Percentiles rank a stretch among this genome's conserved stretches.
phyloP scores from a whole-genome alignment of 2,113 vertebrate genomes.

The Sylvilagus bachmani region DNA sequence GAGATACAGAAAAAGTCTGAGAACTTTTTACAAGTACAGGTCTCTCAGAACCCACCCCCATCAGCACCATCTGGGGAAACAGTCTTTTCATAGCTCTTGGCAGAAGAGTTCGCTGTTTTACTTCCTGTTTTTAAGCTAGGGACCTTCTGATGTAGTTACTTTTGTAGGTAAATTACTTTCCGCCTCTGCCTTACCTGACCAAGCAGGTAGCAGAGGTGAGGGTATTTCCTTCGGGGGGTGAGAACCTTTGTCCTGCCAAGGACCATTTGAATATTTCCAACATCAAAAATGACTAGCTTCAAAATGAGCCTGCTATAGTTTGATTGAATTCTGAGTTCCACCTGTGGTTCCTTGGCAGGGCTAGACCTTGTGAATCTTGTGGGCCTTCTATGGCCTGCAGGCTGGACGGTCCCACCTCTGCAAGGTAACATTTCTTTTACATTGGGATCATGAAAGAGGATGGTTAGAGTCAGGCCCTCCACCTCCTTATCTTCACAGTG shows the following conservation, averaged over 20 bases:
- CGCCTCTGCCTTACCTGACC: background rate
- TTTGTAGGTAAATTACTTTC: slow-evolving; percentile 28
- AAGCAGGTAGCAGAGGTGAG: background rate
- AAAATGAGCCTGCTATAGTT: no score
- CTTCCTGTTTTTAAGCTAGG: slow-evolving; percentile 55
- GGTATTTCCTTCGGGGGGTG: background rate
- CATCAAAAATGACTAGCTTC: no score
- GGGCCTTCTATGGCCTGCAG: no score
- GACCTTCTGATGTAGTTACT: background rate
- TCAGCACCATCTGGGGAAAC: slow-evolving; percentile 41
- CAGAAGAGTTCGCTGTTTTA: slow-evolving; percentile 40
- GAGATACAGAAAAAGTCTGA: slow-evolving; percentile 38
- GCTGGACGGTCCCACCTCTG: no score
- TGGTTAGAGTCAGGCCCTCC: background rate
- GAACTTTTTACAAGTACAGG: background rate
- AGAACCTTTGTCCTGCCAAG: no score
- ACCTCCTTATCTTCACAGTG: background rate
- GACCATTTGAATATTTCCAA: no score
- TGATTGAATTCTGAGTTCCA: no score
- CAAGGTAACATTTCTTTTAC: slow-evolving; percentile 32
- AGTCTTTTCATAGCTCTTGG: slow-evolving; percentile 11
- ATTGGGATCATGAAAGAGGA: background rate
- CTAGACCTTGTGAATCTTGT: no score
- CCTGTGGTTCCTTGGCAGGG: no score
- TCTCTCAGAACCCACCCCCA: slow-evolving; percentile 33